Percentiles rank a stretch among this genome's conserved stretches.
phyloP scores from a whole-genome alignment of 1,140 invertebrate genomes.

The Apolygus lucorum region DNA sequence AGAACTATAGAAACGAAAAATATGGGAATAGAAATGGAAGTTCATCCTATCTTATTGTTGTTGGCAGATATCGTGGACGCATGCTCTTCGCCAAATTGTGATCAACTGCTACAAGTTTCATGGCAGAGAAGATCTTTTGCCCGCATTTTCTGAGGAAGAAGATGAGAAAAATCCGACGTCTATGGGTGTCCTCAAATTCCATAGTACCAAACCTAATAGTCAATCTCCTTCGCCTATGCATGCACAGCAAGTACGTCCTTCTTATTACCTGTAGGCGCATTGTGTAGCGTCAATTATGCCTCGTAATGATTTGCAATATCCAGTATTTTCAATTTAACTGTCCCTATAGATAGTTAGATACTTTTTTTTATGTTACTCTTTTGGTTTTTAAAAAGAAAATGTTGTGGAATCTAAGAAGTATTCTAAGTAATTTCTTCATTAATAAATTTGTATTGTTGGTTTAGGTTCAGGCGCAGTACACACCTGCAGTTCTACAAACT shows the following conservation, averaged over 20 bases:
- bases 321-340: too few relatives aligned
- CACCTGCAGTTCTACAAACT: slow-evolving; percentile 86
- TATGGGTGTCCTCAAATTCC: slow-evolving; percentile 55
- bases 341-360: too few relatives aligned
- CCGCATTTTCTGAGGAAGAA: slow-evolving; percentile 87
- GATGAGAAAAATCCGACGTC: slow-evolving; percentile 48
- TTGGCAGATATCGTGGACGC: slow-evolving; percentile 96
- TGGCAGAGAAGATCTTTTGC: slow-evolving; percentile 87
- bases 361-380: too few relatives aligned
- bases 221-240: slow-evolving; percentile 9
- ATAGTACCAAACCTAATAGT: slow-evolving; percentile 31
- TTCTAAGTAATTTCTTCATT: too few relatives aligned
- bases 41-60: too few relatives aligned
- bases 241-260: background rate
- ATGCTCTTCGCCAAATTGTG: slow-evolving; percentile 92
- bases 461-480: slow-evolving; percentile 47
- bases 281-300: too few relatives aligned
- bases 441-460: too few relatives aligned
- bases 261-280: background rate
- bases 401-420: too few relatives aligned
- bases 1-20: too few relatives aligned
- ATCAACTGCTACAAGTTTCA: slow-evolving; percentile 98
- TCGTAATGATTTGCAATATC: too few relatives aligned
- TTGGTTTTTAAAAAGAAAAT: too few relatives aligned
- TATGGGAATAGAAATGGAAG: too few relatives aligned